Conservation (phyloP, 2,888 invertebrate species). For the Leptopilina syphax region DNA sequence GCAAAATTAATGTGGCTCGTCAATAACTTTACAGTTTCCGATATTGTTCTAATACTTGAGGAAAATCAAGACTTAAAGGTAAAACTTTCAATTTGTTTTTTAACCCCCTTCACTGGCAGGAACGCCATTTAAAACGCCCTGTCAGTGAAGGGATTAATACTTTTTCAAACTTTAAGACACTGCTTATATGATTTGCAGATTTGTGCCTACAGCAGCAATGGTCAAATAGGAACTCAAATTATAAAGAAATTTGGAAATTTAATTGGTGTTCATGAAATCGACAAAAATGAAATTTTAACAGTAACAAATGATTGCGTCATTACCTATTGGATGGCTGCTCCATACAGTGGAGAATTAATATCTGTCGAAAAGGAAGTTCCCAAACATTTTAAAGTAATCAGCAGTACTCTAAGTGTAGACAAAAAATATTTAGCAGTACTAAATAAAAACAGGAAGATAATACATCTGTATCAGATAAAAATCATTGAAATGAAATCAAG, state of each 20-base stretch:
- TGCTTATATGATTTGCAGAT: slow-evolving; percentile 53
- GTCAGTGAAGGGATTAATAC: too few species aligned
- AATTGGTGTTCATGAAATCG: slow-evolving; percentile 62
- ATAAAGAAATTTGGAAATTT: slow-evolving; percentile 62
- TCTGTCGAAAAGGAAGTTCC: slow-evolving; percentile 43
- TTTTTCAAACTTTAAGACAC: too few species aligned
- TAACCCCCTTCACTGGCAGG: too few species aligned
- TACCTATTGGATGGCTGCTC: slow-evolving; percentile 62
- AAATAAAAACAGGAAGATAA: slow-evolving; percentile 54
- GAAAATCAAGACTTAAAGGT: slow-evolving; percentile 53
- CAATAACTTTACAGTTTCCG: slow-evolving; percentile 51
- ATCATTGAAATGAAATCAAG: slow-evolving; percentile 34
- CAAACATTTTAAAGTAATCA: slow-evolving; percentile 51
- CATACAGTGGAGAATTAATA: slow-evolving; percentile 51
- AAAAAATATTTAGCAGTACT: slow-evolving; percentile 64
- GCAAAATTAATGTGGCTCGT: slow-evolving; percentile 50
- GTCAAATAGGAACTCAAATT: slow-evolving; percentile 51
- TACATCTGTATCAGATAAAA: slow-evolving; percentile 60
- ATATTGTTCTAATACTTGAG: slow-evolving; percentile 55
- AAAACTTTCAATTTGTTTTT: neutral
- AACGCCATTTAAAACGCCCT: too few species aligned
- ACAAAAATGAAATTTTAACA: slow-evolving; percentile 59
- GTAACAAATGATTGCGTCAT: slow-evolving; percentile 62
- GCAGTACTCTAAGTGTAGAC: slow-evolving; percentile 62
- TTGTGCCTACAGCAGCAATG: slow-evolving; percentile 46